phyloP scores from a whole-genome alignment of 2,113 vertebrate species.

The Tylochromis polylepis region DNA sequence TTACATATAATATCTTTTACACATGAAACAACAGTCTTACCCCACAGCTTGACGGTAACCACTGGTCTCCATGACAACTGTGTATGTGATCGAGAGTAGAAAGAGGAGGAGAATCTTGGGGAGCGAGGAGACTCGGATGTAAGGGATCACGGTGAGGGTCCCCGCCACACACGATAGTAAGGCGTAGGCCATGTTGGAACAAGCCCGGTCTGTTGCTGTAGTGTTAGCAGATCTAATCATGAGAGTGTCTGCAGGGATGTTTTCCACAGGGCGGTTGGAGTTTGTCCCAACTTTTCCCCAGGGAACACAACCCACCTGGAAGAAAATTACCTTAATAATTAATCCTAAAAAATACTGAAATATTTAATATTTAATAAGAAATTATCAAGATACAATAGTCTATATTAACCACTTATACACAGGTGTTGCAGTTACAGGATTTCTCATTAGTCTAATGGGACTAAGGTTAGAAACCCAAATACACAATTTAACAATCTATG shows the following conservation, averaged over 20 bases:
- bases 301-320: constrained; percentile 88
- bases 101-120: constrained; percentile 90
- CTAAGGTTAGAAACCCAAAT: not conserved
- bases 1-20: not conserved
- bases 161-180: constrained; percentile 91
- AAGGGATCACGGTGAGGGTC: constrained; percentile 86
- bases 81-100: constrained; percentile 85
- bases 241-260: constrained; percentile 51
- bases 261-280: constrained; percentile 75
- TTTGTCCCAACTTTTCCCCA: constrained; percentile 78
- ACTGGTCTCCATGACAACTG: constrained; percentile 89
- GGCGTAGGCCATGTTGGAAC: constrained; percentile 82
- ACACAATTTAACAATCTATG: not conserved
- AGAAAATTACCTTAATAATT: not conserved
- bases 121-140: constrained; percentile 91
- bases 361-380: not conserved
- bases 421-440: not conserved
- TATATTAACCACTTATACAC: not conserved
- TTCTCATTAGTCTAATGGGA: not conserved
- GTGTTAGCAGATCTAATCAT: constrained; percentile 52
- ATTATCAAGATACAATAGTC: not conserved
- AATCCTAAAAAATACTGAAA: not conserved
- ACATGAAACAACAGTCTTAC: constrained; percentile 61
- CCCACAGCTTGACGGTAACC: constrained; percentile 84
- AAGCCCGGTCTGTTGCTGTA: constrained; percentile 73